Conservation (phyloP, 1,140 invertebrate genomes). For the Luehdorfia chinensis region DNA sequence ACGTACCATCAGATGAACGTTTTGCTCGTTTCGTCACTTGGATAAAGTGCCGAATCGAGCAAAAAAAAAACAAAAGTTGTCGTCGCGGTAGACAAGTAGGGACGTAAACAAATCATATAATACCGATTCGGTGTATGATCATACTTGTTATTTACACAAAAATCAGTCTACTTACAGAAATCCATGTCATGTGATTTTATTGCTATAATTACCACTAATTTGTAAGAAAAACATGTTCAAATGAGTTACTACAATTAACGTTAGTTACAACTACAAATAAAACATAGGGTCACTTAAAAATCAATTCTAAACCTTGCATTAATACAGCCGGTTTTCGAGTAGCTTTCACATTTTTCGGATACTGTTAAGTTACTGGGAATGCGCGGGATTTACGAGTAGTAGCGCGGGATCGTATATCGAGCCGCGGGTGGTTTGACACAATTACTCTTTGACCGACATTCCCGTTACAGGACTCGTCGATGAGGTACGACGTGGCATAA, state of each 20-base stretch:
- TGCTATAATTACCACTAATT: constrained; percentile 12
- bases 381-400: constrained; percentile 45
- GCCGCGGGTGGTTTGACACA: constrained; percentile 53
- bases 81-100: too few species aligned
- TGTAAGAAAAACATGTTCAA: not conserved
- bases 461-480: constrained; percentile 35
- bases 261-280: constrained; percentile 9
- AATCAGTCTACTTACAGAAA: constrained; percentile 11
- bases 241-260: constrained; percentile 8
- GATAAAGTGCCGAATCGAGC: too few species aligned
- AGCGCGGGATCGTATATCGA: constrained; percentile 36
- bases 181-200: constrained; percentile 7
- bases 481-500: constrained; percentile 18
- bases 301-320: not conserved
- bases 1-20: too few species aligned
- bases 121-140: too few species aligned
- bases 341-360: constrained; percentile 12
- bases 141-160: too few species aligned
- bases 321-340: too few species aligned
- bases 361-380: constrained; percentile 41
- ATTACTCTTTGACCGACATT: constrained; percentile 49
- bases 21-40: too few species aligned
- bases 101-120: too few species aligned
- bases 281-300: not conserved
- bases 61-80: too few species aligned